These are phyloP conservation scores for Schizothorax lantsangensis DNA, from an alignment of 2,797 vertebrate genomes.

Conservation along the genomic window DNA sequence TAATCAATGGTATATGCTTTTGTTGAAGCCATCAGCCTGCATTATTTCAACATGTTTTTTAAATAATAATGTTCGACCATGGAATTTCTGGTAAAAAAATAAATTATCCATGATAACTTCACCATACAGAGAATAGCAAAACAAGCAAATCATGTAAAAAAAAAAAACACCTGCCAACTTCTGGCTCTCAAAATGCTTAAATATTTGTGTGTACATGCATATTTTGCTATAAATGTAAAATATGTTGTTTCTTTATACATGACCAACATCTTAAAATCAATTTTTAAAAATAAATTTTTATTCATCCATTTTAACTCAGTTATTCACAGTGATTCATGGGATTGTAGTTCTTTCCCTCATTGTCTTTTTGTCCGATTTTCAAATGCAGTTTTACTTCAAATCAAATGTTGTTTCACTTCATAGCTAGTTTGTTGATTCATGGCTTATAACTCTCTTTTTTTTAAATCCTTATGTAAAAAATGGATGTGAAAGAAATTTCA, in stretches of 20 bases:
- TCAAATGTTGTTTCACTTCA: not conserved
- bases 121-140: not conserved
- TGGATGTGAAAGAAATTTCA: not conserved
- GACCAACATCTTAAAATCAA: not conserved
- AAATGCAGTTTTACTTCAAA: not conserved
- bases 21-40: not conserved
- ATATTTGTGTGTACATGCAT: not conserved
- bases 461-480: too few relatives aligned
- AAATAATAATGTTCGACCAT: too few relatives aligned
- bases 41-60: not conserved
- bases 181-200: not conserved
- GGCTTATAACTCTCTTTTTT: not conserved
- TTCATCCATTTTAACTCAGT: too few relatives aligned
- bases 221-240: not conserved
- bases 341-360: not conserved
- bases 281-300: too few relatives aligned
- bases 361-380: not conserved
- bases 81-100: not conserved
- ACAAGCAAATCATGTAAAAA: not conserved
- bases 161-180: not conserved
- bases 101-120: not conserved
- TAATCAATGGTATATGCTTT: not conserved
- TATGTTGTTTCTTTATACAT: not conserved
- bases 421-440: not conserved
- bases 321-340: too few relatives aligned